Evolutionary conservation across 2,113 vertebrate species (phyloP).

Genomic region (Burhinus bistriatus): DNA sequence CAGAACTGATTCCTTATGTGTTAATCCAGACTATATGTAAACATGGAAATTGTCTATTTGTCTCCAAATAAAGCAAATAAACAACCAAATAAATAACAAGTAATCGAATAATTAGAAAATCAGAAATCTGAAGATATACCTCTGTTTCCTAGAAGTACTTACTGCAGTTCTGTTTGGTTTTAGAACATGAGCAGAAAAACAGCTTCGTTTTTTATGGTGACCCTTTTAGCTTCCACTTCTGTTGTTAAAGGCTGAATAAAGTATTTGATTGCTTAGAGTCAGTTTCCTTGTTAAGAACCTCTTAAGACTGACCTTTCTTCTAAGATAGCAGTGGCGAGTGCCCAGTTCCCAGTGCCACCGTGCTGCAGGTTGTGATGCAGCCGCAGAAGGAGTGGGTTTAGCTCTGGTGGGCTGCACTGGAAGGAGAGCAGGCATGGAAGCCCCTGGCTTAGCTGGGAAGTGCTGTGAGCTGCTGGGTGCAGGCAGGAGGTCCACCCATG

Average conservation of each 20-base stretch:
- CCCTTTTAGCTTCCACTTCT: not conserved
- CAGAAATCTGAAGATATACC: not conserved
- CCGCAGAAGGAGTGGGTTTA: not conserved
- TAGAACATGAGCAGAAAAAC: not conserved
- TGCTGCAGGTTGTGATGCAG: not conserved
- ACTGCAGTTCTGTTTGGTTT: not conserved
- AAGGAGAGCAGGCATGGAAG: rapidly evolving
- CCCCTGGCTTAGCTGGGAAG: not conserved
- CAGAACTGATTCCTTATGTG: not conserved
- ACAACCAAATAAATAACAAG: not conserved
- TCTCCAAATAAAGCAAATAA: not conserved
- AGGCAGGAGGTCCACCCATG: rapidly evolving
- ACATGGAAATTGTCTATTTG: not conserved
- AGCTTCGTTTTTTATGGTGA: not conserved
- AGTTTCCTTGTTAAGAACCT: not conserved
- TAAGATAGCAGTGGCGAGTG: not conserved
- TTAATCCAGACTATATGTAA: not conserved
- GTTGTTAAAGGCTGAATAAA: not conserved
- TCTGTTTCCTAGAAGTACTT: not conserved
- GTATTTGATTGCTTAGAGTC: not conserved
- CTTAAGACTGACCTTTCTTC: not conserved
- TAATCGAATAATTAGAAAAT: not conserved
- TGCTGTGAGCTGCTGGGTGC: not conserved
- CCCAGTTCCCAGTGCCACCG: not conserved
- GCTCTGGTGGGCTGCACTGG: not conserved